A percentile compares a stretch with the other conserved stretches of the same genome.
Evolutionary conservation across 2,797 vertebrate species (phyloP).

Genomic region (Gephyroberyx darwinii): DNA sequence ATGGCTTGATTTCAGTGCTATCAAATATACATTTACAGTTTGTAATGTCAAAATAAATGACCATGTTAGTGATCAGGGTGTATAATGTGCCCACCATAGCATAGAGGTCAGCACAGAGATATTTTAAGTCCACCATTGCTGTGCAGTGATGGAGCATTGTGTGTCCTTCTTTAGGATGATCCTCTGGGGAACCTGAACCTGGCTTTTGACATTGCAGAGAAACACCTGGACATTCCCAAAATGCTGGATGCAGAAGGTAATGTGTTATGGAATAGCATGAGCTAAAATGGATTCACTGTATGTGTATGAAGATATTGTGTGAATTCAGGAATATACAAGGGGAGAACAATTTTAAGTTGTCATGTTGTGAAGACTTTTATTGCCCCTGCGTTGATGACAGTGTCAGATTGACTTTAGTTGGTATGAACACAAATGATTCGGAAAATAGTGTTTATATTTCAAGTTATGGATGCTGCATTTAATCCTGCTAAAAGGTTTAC

Average conservation of each 20-base stretch:
- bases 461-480: neutral
- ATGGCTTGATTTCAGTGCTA: neutral
- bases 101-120: slow-evolving; percentile 56
- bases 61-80: slow-evolving; percentile 29
- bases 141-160: slow-evolving; percentile 62
- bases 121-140: slow-evolving; percentile 67
- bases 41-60: slow-evolving; percentile 2
- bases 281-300: slow-evolving; percentile 32
- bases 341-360: slow-evolving; percentile 55
- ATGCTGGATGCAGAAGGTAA: slow-evolving; percentile 99
- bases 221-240: slow-evolving; percentile 98
- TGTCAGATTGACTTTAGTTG: neutral
- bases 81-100: slow-evolving; percentile 52
- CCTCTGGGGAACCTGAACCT: slow-evolving; percentile 96
- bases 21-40: slow-evolving; percentile 1
- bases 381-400: neutral
- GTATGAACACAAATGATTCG: neutral
- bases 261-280: slow-evolving; percentile 40
- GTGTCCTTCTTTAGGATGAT: slow-evolving; percentile 89
- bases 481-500: neutral
- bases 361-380: neutral
- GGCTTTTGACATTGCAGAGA: slow-evolving; percentile 98
- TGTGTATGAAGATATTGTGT: neutral
- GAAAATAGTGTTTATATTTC: neutral
- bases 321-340: slow-evolving; percentile 75